These are phyloP conservation scores for Sisor rabdophorus DNA, from an alignment of 2,113 vertebrate genomes.

Conservation along the genomic window DNA sequence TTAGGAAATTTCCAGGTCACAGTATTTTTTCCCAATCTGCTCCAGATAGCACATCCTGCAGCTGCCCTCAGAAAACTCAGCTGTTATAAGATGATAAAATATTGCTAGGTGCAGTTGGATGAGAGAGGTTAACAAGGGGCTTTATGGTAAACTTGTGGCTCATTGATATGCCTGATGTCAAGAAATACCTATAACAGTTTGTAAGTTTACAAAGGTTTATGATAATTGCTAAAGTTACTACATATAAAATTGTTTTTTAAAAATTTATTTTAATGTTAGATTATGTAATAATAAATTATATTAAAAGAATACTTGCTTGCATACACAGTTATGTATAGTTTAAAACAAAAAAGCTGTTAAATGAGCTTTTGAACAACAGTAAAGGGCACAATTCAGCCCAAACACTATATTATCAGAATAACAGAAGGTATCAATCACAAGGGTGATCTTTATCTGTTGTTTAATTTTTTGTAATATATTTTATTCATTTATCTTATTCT, in stretches of 20 bases:
- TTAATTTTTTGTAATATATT: background rate
- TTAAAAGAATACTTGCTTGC: background rate
- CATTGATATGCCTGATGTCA: background rate
- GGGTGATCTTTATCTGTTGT: background rate
- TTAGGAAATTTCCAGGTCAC: slow-evolving; percentile 57
- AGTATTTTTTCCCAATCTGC: slow-evolving; percentile 27
- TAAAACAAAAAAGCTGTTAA: no score
- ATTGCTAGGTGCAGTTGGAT: slow-evolving; percentile 11
- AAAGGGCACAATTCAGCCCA: no score
- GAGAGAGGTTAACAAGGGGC: background rate
- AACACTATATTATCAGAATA: background rate
- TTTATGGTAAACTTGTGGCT: background rate
- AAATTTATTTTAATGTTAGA: no score
- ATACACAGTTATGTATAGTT: background rate
- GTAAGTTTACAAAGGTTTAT: no score
- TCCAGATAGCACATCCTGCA: slow-evolving; percentile 32
- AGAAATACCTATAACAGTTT: background rate
- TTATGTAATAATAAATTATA: background rate
- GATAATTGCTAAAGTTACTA: background rate
- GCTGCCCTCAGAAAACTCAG: background rate
- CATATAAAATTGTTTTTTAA: background rate
- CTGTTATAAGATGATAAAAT: slow-evolving; percentile 18
- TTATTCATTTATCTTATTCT: no score
- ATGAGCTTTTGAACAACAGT: no score
- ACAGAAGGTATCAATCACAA: background rate